These are phyloP conservation scores for Agrochola lychnidis DNA, from an alignment of 2,888 invertebrate genomes.

Conservation along the genomic window DNA sequence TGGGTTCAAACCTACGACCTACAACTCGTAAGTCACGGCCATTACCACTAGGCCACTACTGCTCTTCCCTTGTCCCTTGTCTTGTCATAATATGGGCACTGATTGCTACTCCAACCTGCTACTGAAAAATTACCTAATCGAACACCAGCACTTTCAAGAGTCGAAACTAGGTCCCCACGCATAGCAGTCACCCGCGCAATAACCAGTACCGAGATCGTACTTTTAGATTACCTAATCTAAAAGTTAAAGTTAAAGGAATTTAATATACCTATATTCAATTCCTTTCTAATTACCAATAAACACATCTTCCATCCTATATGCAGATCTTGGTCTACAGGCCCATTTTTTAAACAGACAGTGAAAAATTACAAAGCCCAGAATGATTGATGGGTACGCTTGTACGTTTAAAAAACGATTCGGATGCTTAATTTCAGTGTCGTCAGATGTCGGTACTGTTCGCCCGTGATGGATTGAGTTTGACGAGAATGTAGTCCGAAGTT, in stretches of 20 bases:
- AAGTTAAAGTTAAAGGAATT: too few relatives aligned
- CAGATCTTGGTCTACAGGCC: constrained; percentile 61
- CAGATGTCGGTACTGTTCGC: constrained; percentile 77
- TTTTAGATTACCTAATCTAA: not conserved
- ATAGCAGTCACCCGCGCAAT: too few relatives aligned
- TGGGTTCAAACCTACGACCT: too few relatives aligned
- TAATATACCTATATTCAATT: not conserved
- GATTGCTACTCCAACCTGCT: not conserved
- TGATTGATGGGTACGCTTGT: constrained; percentile 83
- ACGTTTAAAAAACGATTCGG: constrained; percentile 86
- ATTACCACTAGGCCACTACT: too few relatives aligned
- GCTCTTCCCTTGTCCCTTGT: too few relatives aligned
- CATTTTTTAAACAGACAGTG: constrained; percentile 80
- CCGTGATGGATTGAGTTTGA: constrained; percentile 81
- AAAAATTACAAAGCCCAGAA: constrained; percentile 83
- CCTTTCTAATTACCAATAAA: constrained; percentile 2
- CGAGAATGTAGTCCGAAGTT: constrained; percentile 59
- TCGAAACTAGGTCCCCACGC: too few relatives aligned
- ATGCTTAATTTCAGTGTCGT: constrained; percentile 87
- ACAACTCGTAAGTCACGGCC: too few relatives aligned
- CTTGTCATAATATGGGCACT: not conserved
- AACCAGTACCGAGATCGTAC: too few relatives aligned
- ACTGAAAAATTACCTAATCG: not conserved
- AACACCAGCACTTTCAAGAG: not conserved
- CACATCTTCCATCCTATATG: constrained; percentile 33